phyloP scores from a whole-genome alignment of 1,140 invertebrate species.

The Danaus plexippus region DNA sequence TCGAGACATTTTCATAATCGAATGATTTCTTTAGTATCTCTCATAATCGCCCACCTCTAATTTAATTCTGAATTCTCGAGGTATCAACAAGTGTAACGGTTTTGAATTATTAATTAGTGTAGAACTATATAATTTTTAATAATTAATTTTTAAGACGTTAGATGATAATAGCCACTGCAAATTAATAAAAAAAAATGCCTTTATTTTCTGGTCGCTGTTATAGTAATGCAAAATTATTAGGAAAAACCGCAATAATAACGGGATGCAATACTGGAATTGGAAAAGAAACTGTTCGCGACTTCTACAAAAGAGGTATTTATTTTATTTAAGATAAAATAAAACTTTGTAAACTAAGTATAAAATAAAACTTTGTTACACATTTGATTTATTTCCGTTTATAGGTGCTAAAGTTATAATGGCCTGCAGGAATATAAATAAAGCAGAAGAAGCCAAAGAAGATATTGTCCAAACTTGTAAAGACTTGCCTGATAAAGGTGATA shows the following conservation, averaged over 20 bases:
- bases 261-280: slow-evolving; percentile 95
- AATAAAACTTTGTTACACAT: slow-evolving; percentile 9
- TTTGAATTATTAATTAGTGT: too few relatives aligned
- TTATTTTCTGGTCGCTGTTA: slow-evolving; percentile 73
- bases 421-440: slow-evolving; percentile 75
- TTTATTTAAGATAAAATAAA: neutral
- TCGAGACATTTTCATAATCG: too few relatives aligned
- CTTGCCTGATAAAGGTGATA: slow-evolving; percentile 69
- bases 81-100: too few relatives aligned
- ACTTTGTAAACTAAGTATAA: slow-evolving; percentile 5
- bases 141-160: too few relatives aligned
- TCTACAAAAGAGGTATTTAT: slow-evolving; percentile 78
- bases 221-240: slow-evolving; percentile 75
- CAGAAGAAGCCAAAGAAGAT: slow-evolving; percentile 65
- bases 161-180: too few relatives aligned
- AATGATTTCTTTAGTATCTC: too few relatives aligned
- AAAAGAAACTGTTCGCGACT: slow-evolving; percentile 85
- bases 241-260: slow-evolving; percentile 86
- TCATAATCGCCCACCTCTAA: too few relatives aligned
- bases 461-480: slow-evolving; percentile 63
- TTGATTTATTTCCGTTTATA: slow-evolving; percentile 21
- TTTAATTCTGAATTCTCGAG: too few relatives aligned
- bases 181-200: slow-evolving; percentile 63
- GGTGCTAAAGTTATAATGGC: slow-evolving; percentile 86
- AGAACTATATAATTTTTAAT: too few relatives aligned